Evolutionary conservation across 2,797 vertebrate genomes (phyloP).

Genomic region (Mormyrus proboscirostris): DNA sequence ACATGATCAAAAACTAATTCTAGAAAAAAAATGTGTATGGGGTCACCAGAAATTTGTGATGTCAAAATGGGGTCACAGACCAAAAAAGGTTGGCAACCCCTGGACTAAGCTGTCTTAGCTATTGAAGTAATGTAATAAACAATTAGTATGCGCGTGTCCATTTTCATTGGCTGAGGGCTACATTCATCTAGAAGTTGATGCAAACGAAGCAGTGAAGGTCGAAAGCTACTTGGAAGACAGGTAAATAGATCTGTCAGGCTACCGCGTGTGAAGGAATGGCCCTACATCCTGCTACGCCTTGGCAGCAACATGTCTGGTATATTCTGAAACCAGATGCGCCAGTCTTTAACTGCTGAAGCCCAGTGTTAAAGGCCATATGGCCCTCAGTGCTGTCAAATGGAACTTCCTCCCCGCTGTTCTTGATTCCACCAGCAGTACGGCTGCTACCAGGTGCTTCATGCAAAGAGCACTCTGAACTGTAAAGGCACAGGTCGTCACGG

Average conservation of each 20-base stretch:
- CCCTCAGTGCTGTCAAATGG: background rate
- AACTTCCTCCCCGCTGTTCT: background rate
- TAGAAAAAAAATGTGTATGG: too few species aligned
- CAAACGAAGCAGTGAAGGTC: background rate
- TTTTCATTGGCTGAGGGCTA: background rate
- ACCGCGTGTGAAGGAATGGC: background rate
- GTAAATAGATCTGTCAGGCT: background rate
- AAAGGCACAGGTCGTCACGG: background rate
- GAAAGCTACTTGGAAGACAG: background rate
- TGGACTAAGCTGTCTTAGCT: background rate
- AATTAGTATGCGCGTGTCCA: background rate
- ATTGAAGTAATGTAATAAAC: background rate
- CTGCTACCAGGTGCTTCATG: background rate
- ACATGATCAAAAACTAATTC: too few species aligned
- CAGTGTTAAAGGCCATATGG: background rate
- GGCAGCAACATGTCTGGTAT: background rate
- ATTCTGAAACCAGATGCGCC: background rate
- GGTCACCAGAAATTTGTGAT: too few species aligned
- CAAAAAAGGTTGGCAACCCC: too few species aligned
- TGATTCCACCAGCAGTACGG: background rate
- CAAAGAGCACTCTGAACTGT: background rate
- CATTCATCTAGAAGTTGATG: background rate
- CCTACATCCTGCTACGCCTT: background rate
- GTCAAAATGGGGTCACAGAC: too few species aligned
- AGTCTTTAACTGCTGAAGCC: background rate